Percentiles rank a stretch among this genome's conserved stretches.
Conservation (phyloP, 37 sponge, comb jelly and placozoan genomes). For the Oopsacas minuta region DNA sequence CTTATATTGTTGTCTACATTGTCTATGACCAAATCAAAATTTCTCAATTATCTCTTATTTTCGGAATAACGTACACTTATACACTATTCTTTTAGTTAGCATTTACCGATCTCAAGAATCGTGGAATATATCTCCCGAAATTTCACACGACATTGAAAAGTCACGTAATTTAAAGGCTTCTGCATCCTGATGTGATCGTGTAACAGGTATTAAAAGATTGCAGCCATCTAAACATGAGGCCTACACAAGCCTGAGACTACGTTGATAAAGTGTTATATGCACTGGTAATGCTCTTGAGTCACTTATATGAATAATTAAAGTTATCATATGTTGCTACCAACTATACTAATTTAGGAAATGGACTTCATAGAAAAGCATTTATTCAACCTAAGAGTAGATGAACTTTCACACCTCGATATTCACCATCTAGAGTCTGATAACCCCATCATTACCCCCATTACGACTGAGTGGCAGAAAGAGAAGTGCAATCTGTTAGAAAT, state of each 20-base stretch:
- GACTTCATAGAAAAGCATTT: neutral
- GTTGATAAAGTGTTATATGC: neutral
- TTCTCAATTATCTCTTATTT: neutral
- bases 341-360: conserved; percentile 12
- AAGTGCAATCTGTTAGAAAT: conserved; percentile 13
- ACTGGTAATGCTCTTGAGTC: neutral
- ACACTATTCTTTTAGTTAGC: neutral
- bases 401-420: neutral
- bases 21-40: no score
- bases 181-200: neutral
- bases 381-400: neutral
- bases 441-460: conserved; percentile 4
- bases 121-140: conserved; percentile 3
- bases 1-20: no score
- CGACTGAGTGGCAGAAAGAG: conserved; percentile 18
- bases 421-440: neutral
- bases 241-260: neutral
- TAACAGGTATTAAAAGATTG: conserved; percentile 7
- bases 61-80: neutral
- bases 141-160: neutral
- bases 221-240: neutral
- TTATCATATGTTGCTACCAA: neutral
- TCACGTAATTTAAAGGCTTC: neutral
- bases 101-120: neutral
- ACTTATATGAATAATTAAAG: neutral